phyloP scores from a whole-genome alignment of 2,888 invertebrate genomes.

The Lottia gigantea region DNA sequence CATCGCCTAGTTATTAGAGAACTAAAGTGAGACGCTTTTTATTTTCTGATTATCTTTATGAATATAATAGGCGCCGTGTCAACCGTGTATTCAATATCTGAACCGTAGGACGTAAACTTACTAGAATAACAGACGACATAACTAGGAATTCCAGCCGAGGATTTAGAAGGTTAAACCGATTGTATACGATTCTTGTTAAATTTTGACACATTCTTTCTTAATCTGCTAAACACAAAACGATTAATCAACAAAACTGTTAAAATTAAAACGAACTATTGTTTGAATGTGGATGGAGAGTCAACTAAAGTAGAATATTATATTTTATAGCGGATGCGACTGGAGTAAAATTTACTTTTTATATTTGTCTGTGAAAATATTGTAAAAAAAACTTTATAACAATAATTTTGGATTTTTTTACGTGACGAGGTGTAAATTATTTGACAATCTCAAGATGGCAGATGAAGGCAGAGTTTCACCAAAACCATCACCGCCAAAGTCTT shows the following conservation, averaged over 20 bases:
- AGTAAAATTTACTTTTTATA: no score
- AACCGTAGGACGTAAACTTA: background rate
- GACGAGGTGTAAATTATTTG: no score
- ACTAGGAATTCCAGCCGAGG: background rate
- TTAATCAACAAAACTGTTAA: no score
- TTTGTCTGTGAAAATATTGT: no score
- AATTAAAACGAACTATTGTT: no score
- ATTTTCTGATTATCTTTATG: conserved; percentile 39
- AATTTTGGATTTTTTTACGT: no score
- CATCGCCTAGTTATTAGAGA: conserved; percentile 35
- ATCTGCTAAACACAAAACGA: no score
- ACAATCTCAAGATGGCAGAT: background rate
- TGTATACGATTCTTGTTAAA: background rate
- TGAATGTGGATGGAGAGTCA: no score
- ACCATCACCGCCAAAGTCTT: conserved; percentile 24
- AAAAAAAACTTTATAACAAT: no score
- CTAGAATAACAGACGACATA: background rate
- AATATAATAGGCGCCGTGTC: conserved; percentile 24
- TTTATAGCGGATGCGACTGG: no score
- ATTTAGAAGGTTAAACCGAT: conserved; percentile 4
- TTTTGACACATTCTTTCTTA: background rate
- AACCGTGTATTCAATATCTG: background rate
- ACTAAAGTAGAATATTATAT: no score
- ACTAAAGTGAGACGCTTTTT: conserved; percentile 37
- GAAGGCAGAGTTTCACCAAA: conserved; percentile 9